Evolutionary conservation across 2,888 invertebrate genomes (phyloP).

Genomic region (Dicranocentrus wangi): DNA sequence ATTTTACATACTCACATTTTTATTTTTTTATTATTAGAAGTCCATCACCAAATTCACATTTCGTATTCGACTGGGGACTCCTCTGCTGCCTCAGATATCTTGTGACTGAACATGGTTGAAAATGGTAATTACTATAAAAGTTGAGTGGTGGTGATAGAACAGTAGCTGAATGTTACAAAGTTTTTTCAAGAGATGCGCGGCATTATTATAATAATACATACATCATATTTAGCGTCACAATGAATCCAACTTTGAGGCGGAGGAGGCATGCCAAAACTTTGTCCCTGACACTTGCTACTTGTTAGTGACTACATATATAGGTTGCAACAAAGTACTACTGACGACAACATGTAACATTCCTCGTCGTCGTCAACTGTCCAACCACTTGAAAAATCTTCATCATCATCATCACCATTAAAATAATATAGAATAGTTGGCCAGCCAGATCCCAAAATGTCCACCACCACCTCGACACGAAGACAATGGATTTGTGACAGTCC

Average conservation of each 20-base stretch:
- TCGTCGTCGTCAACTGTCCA: conserved; percentile 7
- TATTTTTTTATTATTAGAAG: conserved; percentile 5
- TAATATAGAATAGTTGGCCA: not conserved
- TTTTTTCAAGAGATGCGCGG: not conserved
- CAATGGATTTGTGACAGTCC: conserved; percentile 47
- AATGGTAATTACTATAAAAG: not conserved
- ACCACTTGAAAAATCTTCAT: no score
- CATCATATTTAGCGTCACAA: not conserved
- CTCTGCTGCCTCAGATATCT: not conserved
- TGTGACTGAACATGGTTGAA: no score
- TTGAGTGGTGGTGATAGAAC: conserved; percentile 2
- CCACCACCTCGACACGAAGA: no score
- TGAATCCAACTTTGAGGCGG: not conserved
- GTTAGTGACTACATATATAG: conserved; percentile 5
- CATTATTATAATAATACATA: no score
- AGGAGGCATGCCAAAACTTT: not conserved
- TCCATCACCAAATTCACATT: not conserved
- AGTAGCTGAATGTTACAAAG: conserved; percentile 32
- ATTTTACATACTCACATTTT: no score
- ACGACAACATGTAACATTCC: conserved; percentile 15
- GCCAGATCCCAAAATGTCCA: no score
- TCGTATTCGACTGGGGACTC: conserved; percentile 15
- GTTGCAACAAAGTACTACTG: no score
- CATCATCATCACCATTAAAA: conserved; percentile 5
- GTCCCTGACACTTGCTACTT: conserved; percentile 48